These are phyloP conservation scores for Trissolcus japonicus DNA, from an alignment of 2,888 invertebrate species.

Conservation along the genomic window DNA sequence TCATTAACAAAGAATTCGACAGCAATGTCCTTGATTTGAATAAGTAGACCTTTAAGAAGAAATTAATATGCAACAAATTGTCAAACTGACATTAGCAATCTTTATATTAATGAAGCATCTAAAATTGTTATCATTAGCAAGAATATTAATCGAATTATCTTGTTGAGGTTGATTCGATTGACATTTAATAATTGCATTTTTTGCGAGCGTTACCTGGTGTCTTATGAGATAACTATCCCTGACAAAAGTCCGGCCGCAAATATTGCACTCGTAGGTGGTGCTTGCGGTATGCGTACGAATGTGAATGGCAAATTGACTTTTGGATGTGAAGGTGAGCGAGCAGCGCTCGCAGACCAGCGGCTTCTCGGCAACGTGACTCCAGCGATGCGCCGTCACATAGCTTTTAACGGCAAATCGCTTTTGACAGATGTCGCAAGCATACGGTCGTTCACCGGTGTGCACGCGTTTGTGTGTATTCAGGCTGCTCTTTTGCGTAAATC, in stretches of 20 bases:
- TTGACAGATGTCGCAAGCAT: conserved; percentile 87
- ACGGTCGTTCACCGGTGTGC: conserved; percentile 88
- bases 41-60: too few species aligned
- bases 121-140: too few species aligned
- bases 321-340: conserved; percentile 85
- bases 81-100: too few species aligned
- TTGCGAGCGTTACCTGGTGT: conserved; percentile 78
- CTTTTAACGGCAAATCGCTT: conserved; percentile 89
- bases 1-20: too few species aligned
- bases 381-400: conserved; percentile 87
- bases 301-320: conserved; percentile 86
- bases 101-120: too few species aligned
- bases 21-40: too few species aligned
- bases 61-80: too few species aligned
- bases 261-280: conserved; percentile 84
- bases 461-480: conserved; percentile 88
- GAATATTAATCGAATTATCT: background rate
- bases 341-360: conserved; percentile 85
- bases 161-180: background rate
- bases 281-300: conserved; percentile 85
- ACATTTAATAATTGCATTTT: background rate
- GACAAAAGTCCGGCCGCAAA: conserved; percentile 85
- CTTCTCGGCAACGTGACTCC: conserved; percentile 88
- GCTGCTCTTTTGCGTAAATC: conserved; percentile 89
- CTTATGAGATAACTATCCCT: conserved; percentile 87